These are phyloP conservation scores for Callorhinus ursinus DNA, from an alignment of 2,113 vertebrate species.

Conservation along the genomic window DNA sequence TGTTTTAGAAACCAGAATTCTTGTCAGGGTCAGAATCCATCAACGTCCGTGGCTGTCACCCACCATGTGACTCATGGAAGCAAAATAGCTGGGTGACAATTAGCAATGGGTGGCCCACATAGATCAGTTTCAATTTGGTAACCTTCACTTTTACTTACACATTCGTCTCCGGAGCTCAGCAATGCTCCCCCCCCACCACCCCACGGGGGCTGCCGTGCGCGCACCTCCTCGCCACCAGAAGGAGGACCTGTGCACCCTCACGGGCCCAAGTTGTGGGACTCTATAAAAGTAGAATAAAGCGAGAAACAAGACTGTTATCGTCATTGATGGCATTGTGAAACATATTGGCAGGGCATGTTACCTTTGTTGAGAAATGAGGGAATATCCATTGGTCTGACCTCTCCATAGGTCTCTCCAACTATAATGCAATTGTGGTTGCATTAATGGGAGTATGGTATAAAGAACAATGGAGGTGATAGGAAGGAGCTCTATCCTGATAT, in stretches of 20 bases:
- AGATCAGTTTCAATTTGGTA: slow-evolving; percentile 79
- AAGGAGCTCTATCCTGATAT: background rate
- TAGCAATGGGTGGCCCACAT: slow-evolving; percentile 74
- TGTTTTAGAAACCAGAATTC: slow-evolving; percentile 76
- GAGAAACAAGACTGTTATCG: too few relatives aligned
- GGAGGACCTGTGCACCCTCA: background rate
- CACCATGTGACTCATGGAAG: slow-evolving; percentile 66
- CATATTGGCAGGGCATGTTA: background rate
- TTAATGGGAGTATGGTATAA: background rate
- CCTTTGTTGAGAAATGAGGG: background rate
- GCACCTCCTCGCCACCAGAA: background rate
- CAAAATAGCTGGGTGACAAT: slow-evolving; percentile 78
- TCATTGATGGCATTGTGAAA: background rate
- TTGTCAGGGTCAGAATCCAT: slow-evolving; percentile 79
- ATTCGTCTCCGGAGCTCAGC: slow-evolving; percentile 53
- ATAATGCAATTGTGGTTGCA: background rate
- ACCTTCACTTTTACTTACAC: slow-evolving; percentile 76
- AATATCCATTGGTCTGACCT: background rate
- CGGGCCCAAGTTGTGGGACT: rapidly evolving
- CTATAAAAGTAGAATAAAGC: background rate
- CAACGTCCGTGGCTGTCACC: slow-evolving; percentile 78
- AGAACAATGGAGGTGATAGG: background rate
- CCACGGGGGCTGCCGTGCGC: background rate
- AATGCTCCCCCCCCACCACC: rapidly evolving
- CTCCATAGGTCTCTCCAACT: background rate